Evolutionary conservation across 2,888 invertebrate genomes (phyloP).

Genomic region (Cephus runcator): DNA sequence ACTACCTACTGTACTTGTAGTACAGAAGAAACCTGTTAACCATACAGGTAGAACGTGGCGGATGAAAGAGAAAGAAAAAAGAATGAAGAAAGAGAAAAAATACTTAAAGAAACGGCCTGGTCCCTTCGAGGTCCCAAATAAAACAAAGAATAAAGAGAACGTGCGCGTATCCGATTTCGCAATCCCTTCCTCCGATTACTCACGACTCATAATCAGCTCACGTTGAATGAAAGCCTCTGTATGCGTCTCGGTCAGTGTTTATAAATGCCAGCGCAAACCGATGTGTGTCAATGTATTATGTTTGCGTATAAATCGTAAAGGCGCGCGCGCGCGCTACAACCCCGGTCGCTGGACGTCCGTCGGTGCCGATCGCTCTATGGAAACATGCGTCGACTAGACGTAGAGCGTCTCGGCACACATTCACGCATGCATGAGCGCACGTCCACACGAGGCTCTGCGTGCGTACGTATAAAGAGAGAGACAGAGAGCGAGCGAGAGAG

Average conservation of each 20-base stretch:
- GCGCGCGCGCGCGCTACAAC: neutral
- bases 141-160: conserved; percentile 23
- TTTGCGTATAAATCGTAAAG: conserved; percentile 6
- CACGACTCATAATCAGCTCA: conserved; percentile 31
- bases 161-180: conserved; percentile 33
- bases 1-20: neutral
- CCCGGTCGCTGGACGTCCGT: neutral
- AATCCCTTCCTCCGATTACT: conserved; percentile 30
- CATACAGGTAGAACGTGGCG: neutral
- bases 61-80: neutral
- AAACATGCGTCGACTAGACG: neutral
- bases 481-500: too few species aligned
- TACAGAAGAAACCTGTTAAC: neutral
- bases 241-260: conserved; percentile 31
- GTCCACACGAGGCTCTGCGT: neutral
- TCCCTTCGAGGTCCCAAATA: conserved; percentile 1
- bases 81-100: neutral
- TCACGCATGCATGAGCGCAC: neutral
- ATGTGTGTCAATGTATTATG: conserved; percentile 28
- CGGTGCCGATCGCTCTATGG: neutral
- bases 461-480: conserved; percentile 7
- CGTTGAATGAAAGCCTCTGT: conserved; percentile 38
- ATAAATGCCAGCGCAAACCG: conserved; percentile 39
- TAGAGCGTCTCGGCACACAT: neutral
- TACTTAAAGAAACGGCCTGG: neutral